phyloP scores from a whole-genome alignment of 1,140 invertebrate genomes.

The Thalassaphorura encarpata region DNA sequence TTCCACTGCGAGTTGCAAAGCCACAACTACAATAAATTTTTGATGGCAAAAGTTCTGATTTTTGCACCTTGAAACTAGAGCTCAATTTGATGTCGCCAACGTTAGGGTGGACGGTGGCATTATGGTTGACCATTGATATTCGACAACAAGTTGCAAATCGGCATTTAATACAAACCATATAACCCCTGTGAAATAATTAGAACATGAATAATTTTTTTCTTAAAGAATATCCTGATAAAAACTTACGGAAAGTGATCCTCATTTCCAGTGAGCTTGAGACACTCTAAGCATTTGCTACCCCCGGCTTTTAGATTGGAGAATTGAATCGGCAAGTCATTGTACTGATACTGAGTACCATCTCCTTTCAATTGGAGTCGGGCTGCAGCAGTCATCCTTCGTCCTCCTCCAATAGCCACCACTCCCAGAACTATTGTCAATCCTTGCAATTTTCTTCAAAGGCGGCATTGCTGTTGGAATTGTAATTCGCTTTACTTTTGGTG shows the following conservation, averaged over 20 bases:
- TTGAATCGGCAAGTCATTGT: not conserved
- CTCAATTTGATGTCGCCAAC: too few relatives aligned
- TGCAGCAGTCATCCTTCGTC: too few relatives aligned
- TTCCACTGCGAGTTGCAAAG: too few relatives aligned
- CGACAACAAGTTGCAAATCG: slow-evolving; percentile 64
- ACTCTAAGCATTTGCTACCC: slow-evolving; percentile 47
- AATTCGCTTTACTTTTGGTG: not conserved
- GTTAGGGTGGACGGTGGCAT: slow-evolving; percentile 36
- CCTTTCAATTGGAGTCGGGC: too few relatives aligned
- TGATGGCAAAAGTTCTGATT: too few relatives aligned
- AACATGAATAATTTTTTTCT: not conserved
- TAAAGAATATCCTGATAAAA: slow-evolving; percentile 7
- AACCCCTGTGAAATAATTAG: slow-evolving; percentile 47
- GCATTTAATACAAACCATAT: slow-evolving; percentile 60
- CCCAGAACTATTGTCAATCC: too few relatives aligned
- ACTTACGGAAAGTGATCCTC: slow-evolving; percentile 59
- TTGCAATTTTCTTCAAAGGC: slow-evolving; percentile 6
- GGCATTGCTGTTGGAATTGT: not conserved
- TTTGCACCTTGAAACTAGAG: too few relatives aligned
- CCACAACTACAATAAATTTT: too few relatives aligned
- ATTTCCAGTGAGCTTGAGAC: slow-evolving; percentile 51
- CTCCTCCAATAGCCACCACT: too few relatives aligned
- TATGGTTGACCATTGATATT: slow-evolving; percentile 59
- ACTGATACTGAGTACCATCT: too few relatives aligned
- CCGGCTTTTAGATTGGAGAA: not conserved